These are phyloP conservation scores for Chaetops frenatus DNA, from an alignment of 2,113 vertebrate species.

Conservation along the genomic window DNA sequence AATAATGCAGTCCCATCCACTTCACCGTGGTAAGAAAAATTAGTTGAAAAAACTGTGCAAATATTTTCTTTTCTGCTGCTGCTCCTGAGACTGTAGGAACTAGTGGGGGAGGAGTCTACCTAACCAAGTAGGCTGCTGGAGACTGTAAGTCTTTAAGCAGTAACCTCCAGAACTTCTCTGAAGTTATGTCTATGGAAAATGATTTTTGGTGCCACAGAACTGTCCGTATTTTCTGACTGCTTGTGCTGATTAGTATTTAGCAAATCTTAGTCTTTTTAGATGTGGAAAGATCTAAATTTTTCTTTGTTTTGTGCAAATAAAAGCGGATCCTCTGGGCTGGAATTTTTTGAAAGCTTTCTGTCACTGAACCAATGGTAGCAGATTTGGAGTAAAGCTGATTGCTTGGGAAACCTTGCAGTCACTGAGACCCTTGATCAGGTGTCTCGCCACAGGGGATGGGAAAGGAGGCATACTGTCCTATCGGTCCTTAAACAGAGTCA, in stretches of 20 bases:
- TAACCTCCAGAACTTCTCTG: neutral
- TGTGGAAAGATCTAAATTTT: neutral
- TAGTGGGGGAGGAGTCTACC: too few species aligned
- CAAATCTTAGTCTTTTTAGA: neutral
- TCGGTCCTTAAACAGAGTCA: neutral
- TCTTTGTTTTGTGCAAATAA: neutral
- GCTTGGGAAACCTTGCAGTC: neutral
- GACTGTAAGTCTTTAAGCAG: neutral
- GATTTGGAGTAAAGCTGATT: neutral
- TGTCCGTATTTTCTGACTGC: neutral
- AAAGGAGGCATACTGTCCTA: neutral
- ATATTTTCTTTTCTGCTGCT: neutral
- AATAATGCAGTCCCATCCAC: neutral
- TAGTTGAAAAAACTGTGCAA: fast-evolving
- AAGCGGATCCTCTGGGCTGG: neutral
- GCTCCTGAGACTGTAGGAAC: neutral
- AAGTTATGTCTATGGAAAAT: neutral
- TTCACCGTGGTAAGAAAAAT: neutral
- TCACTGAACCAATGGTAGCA: neutral
- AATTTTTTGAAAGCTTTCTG: neutral
- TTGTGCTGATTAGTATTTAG: neutral
- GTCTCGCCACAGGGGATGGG: neutral
- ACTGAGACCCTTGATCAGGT: neutral
- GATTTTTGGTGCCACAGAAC: neutral
- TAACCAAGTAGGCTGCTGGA: neutral